Percentiles rank a stretch among this genome's conserved stretches.
Evolutionary conservation across 92 coral and sea anemone genomes (phyloP).

Genomic region (Chrysogorgia sp.): DNA sequence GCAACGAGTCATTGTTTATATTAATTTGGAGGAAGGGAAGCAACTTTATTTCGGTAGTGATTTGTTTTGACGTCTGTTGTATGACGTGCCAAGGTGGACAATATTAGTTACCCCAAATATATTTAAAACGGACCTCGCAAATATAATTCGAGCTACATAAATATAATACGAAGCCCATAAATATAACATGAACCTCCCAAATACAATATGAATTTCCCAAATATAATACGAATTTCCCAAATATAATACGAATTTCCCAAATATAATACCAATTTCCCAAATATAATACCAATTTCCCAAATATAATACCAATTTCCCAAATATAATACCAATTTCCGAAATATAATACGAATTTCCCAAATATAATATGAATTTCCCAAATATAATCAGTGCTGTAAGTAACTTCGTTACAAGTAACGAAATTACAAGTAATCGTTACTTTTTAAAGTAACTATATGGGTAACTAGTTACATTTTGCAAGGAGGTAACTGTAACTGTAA

Average conservation of each 20-base stretch:
- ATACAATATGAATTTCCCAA: constrained; percentile 7
- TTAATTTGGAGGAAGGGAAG: not conserved
- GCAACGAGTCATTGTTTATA: too few relatives aligned
- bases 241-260: constrained; percentile 6
- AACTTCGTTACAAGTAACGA: too few relatives aligned
- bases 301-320: constrained; percentile 13
- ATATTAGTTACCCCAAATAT: not conserved
- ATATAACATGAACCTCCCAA: not conserved
- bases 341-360: constrained; percentile 6
- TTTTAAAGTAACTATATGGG: too few relatives aligned
- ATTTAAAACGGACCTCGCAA: too few relatives aligned
- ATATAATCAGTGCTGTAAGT: too few relatives aligned
- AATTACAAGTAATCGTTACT: too few relatives aligned
- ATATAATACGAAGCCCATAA: not conserved
- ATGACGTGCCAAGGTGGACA: constrained; percentile 23
- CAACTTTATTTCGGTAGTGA: too few relatives aligned
- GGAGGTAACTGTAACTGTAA: too few relatives aligned
- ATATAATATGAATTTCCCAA: constrained; percentile 2
- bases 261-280: constrained; percentile 1
- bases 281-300: not conserved
- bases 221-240: too few relatives aligned
- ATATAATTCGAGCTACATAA: not conserved
- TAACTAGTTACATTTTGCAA: too few relatives aligned
- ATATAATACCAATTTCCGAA: too few relatives aligned
- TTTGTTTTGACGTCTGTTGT: too few relatives aligned